Base-by-base conservation (phyloP, 2,888 invertebrate species). In the Boloria euphrosyne region DNA sequence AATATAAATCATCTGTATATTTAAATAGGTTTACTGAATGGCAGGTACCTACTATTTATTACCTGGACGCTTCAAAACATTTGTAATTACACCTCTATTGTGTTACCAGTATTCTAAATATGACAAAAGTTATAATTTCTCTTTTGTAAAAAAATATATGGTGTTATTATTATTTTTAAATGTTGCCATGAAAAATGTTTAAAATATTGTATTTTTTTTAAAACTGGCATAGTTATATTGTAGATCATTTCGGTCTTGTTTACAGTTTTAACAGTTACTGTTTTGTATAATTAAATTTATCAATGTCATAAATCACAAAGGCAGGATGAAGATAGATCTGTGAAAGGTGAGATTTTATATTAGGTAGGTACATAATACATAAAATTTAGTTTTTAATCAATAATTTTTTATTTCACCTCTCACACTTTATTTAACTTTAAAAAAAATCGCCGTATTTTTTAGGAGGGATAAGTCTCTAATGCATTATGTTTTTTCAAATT, bases 11-110 rank as follows among this genome's bases (percentile, higher is more conserved):
- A 43, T 65, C 18, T 14, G 22, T 46, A 13, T 38, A 38, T 38
- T 38, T 38, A 38, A 10, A 43, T 14, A 17, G 4, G 27, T 47
- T 55, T 38, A 50, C 16, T 55, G 55, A 51, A 57, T 51, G 57
- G 18, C 57, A 63, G 63, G 44, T 57, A 57, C 22, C 46, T 10
- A n/a, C 46, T 57, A 46, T 46, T 38, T 46, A 57, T 46, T 57
- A 57, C 57, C 57, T 16, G 57, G 22, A 13, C n/a, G n/a, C 13
- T 46, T n/a, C 46, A 57, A 46, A 57, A 57, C n/a, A 2, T 16
- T 57, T 57, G 57, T 46, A 57, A 57, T 44, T 44, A 46, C 46
- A 57, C 5, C 16, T 22, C 57, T 57, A 44, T 57, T 57, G 22
- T 57, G 57, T 27, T 38, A n/a, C 14, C 4, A 57, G 14, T 44